A percentile compares a stretch with the other conserved stretches of the same genome.
Evolutionary conservation across 2,888 invertebrate species (phyloP).

Genomic region (Platycheirus albimanus): DNA sequence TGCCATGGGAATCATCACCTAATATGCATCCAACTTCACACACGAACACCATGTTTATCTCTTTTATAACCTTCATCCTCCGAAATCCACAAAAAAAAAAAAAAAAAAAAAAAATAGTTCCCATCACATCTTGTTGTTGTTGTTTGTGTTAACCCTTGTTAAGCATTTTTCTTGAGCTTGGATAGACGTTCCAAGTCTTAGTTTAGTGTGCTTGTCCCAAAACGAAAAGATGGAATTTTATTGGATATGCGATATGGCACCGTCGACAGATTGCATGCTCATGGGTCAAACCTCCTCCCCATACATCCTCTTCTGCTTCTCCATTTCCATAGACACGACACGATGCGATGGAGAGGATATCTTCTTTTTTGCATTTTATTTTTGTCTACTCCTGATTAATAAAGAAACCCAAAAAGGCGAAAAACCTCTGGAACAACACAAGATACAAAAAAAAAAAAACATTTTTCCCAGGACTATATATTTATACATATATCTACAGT

Average conservation of each 20-base stretch:
- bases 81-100: neutral
- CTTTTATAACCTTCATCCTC: conserved; percentile 21
- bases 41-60: conserved; percentile 32
- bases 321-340: conserved; percentile 59
- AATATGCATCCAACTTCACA: conserved; percentile 25
- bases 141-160: conserved; percentile 27
- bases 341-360: conserved; percentile 42
- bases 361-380: conserved; percentile 24
- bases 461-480: conserved; percentile 68
- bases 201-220: conserved; percentile 4
- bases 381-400: conserved; percentile 56
- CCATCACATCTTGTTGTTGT: conserved; percentile 13
- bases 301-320: conserved; percentile 17
- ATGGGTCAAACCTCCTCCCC: conserved; percentile 4
- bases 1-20: conserved; percentile 33
- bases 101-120: conserved; percentile 12
- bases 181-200: conserved; percentile 17
- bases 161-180: conserved; percentile 3
- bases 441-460: conserved; percentile 38
- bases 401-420: conserved; percentile 34
- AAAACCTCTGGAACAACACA: conserved; percentile 26
- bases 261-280: conserved; percentile 44
- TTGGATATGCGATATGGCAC: conserved; percentile 40
- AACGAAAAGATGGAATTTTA: conserved; percentile 38
- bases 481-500: conserved; percentile 49